Percentiles rank a stretch among this genome's conserved stretches.
Conservation (phyloP, 2,888 invertebrate genomes). For the Digitonthophagus gazella region DNA sequence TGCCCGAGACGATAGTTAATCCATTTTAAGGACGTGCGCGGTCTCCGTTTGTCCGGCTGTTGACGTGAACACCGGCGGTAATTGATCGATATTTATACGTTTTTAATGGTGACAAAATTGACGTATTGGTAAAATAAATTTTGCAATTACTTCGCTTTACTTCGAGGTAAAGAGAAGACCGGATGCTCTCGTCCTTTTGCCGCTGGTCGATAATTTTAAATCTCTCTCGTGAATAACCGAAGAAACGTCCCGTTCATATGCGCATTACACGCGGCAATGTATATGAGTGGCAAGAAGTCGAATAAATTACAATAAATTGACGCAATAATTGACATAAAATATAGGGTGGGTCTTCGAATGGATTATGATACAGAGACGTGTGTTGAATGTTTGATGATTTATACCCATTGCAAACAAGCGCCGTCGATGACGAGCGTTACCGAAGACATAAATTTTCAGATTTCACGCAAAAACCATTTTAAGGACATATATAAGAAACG, state of each 20-base stretch:
- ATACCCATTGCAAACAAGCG: background rate
- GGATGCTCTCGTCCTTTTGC: background rate
- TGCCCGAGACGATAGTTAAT: conserved; percentile 3
- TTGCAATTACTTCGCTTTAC: background rate
- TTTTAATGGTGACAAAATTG: conserved; percentile 15
- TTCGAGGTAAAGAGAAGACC: background rate
- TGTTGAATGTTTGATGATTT: background rate
- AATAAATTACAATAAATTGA: background rate
- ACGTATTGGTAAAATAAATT: conserved; percentile 15
- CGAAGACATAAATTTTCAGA: background rate
- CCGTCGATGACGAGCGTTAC: background rate
- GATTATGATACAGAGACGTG: background rate
- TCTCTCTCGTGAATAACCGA: background rate
- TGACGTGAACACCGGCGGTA: conserved; percentile 3
- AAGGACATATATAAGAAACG: background rate
- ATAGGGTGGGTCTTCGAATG: background rate
- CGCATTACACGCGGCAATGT: background rate
- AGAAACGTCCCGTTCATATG: background rate
- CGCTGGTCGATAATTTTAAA: background rate
- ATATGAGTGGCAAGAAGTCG: background rate
- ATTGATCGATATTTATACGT: conserved; percentile 16
- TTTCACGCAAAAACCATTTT: background rate
- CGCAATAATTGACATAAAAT: background rate
- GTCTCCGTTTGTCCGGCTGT: conserved; percentile 1
- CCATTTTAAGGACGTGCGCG: background rate